Evolutionary conservation across 2,113 vertebrate species (phyloP).

Genomic region (Ceratotherium simum): DNA sequence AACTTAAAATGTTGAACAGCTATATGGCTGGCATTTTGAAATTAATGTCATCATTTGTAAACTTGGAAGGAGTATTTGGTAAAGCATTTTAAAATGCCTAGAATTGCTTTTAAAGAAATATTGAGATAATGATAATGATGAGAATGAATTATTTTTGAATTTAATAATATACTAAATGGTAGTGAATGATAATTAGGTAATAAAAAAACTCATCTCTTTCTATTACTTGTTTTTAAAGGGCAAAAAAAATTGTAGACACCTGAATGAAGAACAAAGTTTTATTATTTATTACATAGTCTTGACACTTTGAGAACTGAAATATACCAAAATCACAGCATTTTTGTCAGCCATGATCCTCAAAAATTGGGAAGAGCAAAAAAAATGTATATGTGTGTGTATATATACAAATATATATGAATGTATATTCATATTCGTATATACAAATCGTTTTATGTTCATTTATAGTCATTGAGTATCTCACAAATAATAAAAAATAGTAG

Average conservation of each 20-base stretch:
- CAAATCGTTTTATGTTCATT: too few relatives aligned
- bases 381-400: neutral
- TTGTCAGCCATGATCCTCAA: neutral
- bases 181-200: neutral
- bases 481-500: neutral
- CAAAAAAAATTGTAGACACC: neutral
- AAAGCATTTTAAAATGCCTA: neutral
- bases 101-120: constrained; percentile 14
- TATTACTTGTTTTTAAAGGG: neutral
- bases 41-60: neutral
- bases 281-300: neutral
- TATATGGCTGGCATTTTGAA: neutral
- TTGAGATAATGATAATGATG: neutral
- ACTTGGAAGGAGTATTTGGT: neutral
- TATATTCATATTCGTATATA: neutral
- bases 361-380: neutral
- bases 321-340: neutral
- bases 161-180: neutral
- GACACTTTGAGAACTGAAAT: neutral
- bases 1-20: neutral
- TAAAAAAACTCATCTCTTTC: neutral
- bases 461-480: neutral
- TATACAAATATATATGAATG: neutral
- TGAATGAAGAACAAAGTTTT: neutral
- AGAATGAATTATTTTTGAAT: neutral